These are phyloP conservation scores for Dysmachus trigonus DNA, from an alignment of 2,888 invertebrate genomes.

Conservation along the genomic window DNA sequence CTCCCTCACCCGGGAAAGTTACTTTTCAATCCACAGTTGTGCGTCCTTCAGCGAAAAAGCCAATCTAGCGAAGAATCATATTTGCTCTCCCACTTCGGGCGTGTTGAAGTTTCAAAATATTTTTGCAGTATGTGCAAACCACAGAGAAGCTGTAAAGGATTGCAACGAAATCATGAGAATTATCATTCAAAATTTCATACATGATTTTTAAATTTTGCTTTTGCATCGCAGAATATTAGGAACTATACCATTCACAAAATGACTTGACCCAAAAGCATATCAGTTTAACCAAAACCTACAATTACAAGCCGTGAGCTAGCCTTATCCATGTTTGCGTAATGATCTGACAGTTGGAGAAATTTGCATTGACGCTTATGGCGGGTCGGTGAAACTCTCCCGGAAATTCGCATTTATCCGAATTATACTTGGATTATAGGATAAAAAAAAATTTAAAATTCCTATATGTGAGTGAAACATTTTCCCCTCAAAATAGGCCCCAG, in stretches of 20 bases:
- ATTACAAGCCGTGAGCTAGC: no score
- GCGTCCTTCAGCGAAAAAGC: background rate
- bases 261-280: no score
- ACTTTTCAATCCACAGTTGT: background rate
- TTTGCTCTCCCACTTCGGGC: background rate
- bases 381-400: no score
- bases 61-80: constrained; percentile 33
- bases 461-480: no score
- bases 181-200: background rate
- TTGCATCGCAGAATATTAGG: background rate
- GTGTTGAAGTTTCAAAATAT: background rate
- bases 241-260: background rate
- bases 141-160: background rate
- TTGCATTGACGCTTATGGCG: no score
- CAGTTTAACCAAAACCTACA: no score
- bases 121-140: background rate
- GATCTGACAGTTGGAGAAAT: no score
- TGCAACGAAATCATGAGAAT: background rate
- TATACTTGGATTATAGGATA: no score
- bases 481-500: no score
- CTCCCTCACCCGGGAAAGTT: background rate
- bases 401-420: no score
- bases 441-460: no score
- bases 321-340: no score
- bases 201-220: background rate